A percentile compares a stretch with the other conserved stretches of the same genome.
Evolutionary conservation across 2,888 invertebrate species (phyloP).

Genomic region (Rutpela maculata): DNA sequence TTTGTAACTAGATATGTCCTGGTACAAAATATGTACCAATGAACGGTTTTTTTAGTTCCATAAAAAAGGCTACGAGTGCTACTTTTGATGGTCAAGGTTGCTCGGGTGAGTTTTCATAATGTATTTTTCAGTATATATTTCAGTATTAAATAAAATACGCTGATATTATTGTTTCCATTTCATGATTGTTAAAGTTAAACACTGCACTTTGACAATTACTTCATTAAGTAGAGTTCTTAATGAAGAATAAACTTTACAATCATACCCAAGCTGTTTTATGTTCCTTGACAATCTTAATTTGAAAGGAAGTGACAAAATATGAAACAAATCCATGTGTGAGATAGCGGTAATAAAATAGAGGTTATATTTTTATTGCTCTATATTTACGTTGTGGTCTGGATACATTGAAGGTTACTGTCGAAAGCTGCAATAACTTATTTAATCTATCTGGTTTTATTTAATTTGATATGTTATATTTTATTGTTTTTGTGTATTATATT

Average conservation of each 20-base stretch:
- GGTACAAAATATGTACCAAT: conserved; percentile 67
- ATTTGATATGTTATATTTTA: background rate
- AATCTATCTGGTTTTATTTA: background rate
- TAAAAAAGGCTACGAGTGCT: conserved; percentile 69
- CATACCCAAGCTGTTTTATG: background rate
- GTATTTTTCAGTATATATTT: background rate
- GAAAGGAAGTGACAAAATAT: background rate
- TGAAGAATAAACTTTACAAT: too few relatives aligned
- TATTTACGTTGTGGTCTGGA: background rate
- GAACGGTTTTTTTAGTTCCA: conserved; percentile 72
- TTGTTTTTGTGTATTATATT: background rate
- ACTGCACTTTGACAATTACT: background rate
- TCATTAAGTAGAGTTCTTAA: background rate
- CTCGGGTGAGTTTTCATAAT: conserved; percentile 50
- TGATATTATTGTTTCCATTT: background rate
- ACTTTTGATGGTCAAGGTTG: conserved; percentile 54
- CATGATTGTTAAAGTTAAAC: background rate
- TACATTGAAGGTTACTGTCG: background rate
- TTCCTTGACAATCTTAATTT: background rate
- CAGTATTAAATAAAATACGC: background rate
- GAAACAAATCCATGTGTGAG: background rate
- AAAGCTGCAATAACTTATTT: background rate
- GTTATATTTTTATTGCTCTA: background rate
- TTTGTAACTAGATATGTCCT: conserved; percentile 60
- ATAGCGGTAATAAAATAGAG: background rate